Percentiles rank a stretch among this genome's conserved stretches.
Evolutionary conservation across 2,113 vertebrate species (phyloP).

Genomic region (Eidolon helvum): DNA sequence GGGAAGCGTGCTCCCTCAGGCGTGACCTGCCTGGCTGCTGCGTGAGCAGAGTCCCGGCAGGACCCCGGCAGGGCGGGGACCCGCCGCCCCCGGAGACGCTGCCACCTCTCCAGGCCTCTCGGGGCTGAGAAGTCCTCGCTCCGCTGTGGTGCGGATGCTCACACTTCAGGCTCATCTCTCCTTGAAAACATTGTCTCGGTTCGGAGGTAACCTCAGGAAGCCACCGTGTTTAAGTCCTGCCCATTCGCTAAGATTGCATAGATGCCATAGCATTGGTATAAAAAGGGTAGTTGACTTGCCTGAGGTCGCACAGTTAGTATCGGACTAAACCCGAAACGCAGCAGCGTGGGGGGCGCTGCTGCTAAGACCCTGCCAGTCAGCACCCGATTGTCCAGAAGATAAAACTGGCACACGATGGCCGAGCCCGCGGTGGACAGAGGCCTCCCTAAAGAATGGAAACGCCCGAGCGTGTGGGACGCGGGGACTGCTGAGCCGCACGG

Average conservation of each 20-base stretch:
- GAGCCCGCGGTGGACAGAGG: not conserved
- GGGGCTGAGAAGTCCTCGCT: not conserved
- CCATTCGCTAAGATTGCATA: not conserved
- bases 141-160: rapidly evolving
- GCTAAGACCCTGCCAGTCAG: not conserved
- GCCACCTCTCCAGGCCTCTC: rapidly evolving
- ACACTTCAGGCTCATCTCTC: not conserved
- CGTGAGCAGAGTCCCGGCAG: not conserved
- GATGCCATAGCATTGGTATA: not conserved
- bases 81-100: no score
- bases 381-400: not conserved
- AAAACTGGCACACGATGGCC: rapidly evolving
- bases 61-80: not conserved
- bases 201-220: not conserved
- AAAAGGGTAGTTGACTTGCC: not conserved
- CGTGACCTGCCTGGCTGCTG: no score
- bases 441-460: no score
- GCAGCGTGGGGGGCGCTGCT: not conserved
- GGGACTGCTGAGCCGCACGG: no score
- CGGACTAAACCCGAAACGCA: no score
- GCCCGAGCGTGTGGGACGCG: no score
- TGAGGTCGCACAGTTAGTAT: not conserved
- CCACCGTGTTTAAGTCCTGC: not conserved
- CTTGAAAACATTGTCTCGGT: not conserved
- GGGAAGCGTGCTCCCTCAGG: not conserved